Conservation (phyloP, 2,113 vertebrate species). For the Hystrix cristata region DNA sequence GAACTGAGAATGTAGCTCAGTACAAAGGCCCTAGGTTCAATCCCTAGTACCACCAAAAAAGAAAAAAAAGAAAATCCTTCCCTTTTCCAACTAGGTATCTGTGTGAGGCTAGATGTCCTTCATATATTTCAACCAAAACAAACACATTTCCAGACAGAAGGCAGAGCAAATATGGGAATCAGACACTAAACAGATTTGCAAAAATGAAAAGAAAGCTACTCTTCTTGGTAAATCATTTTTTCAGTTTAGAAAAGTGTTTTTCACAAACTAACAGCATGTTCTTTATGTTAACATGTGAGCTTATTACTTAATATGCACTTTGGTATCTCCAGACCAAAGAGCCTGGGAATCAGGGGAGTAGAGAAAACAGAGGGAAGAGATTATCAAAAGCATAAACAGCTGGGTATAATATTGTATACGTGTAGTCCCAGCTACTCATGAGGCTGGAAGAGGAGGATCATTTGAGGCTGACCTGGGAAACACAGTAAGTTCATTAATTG, state of each 20-base stretch:
- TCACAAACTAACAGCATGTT: not conserved
- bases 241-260: slow-evolving; percentile 25
- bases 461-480: not conserved
- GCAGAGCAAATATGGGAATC: not conserved
- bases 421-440: not conserved
- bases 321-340: not conserved
- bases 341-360: not conserved
- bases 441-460: not conserved
- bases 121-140: not conserved
- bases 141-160: not conserved
- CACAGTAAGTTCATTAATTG: not conserved
- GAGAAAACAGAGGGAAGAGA: not conserved
- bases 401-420: too few species aligned
- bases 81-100: not conserved
- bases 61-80: not conserved
- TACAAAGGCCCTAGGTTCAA: not conserved
- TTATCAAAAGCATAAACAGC: slow-evolving; percentile 13
- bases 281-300: not conserved
- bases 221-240: not conserved
- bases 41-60: not conserved
- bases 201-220: not conserved
- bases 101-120: not conserved
- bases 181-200: not conserved
- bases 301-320: slow-evolving; percentile 2
- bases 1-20: not conserved